Percentiles rank a stretch among this genome's conserved stretches.
These are phyloP conservation scores for Zosterops japonicus DNA, from an alignment of 2,113 vertebrate genomes.

Conservation along the genomic window DNA sequence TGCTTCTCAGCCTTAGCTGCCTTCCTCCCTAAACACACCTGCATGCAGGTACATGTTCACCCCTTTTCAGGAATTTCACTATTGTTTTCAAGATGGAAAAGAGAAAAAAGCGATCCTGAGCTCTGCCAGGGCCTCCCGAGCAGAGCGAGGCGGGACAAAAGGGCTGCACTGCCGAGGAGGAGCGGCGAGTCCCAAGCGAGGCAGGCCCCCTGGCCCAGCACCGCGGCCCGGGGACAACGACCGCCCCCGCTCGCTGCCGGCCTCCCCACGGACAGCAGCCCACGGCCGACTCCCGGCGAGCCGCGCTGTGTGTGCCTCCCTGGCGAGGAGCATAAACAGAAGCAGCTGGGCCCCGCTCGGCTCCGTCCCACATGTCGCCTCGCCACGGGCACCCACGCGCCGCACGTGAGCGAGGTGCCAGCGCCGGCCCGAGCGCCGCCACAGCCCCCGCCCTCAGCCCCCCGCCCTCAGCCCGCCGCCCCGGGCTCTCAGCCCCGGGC, in stretches of 20 bases:
- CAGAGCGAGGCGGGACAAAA: neutral
- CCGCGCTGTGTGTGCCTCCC: neutral
- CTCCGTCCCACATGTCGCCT: conserved; percentile 49
- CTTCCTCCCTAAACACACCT: neutral
- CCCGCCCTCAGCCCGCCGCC: too few relatives aligned
- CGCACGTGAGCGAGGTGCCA: conserved; percentile 31
- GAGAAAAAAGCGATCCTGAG: neutral
- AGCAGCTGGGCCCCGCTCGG: conserved; percentile 52
- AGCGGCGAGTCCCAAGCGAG: fast-evolving
- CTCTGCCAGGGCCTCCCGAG: neutral
- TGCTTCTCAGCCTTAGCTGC: neutral
- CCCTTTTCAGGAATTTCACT: conserved; percentile 43
- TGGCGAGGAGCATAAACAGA: conserved; percentile 26
- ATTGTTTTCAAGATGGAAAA: conserved; percentile 13
- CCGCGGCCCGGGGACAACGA: fast-evolving
- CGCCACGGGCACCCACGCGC: conserved; percentile 48
- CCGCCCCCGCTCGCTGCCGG: neutral
- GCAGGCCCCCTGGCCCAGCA: fast-evolving
- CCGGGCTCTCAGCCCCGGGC: too few relatives aligned
- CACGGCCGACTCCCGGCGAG: neutral
- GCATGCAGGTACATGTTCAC: neutral
- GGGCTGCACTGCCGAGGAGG: neutral
- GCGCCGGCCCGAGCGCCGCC: neutral
- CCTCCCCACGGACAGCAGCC: neutral
- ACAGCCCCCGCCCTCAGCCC: neutral